These are phyloP conservation scores for Tenthredo distinguenda DNA, from an alignment of 2,888 invertebrate species.

Conservation along the genomic window DNA sequence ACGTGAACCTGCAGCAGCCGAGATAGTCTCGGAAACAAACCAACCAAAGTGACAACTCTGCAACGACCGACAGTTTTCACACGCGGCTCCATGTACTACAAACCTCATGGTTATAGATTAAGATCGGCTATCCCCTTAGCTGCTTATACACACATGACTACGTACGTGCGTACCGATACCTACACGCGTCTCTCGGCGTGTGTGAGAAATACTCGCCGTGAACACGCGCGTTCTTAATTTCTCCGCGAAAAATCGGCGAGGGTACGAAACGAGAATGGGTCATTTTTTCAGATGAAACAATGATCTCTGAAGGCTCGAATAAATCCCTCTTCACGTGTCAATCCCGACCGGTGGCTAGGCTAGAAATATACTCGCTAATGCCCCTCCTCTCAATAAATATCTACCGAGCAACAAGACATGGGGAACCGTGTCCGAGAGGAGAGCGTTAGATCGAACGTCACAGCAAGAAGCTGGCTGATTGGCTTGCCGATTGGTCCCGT, in stretches of 20 bases:
- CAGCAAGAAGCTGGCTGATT: conserved; percentile 28
- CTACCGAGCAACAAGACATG: background rate
- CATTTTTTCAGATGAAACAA: no score
- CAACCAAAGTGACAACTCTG: conserved; percentile 29
- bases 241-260: no score
- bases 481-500: conserved; percentile 47
- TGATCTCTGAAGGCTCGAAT: no score
- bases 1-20: background rate
- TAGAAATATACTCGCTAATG: conserved; percentile 13
- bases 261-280: no score
- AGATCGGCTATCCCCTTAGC: conserved; percentile 4
- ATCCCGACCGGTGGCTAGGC: background rate
- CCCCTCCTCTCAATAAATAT: conserved; percentile 27
- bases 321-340: background rate
- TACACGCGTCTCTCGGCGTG: background rate
- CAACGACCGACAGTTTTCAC: conserved; percentile 39
- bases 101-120: conserved; percentile 30
- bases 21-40: background rate
- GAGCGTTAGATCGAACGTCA: conserved; percentile 51
- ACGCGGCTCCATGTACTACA: conserved; percentile 25
- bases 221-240: no score
- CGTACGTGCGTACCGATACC: background rate
- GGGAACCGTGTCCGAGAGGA: conserved; percentile 5
- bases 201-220: no score
- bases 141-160: background rate